phyloP scores from a whole-genome alignment of 1,140 invertebrate species.

The Leptinotarsa lineolata region DNA sequence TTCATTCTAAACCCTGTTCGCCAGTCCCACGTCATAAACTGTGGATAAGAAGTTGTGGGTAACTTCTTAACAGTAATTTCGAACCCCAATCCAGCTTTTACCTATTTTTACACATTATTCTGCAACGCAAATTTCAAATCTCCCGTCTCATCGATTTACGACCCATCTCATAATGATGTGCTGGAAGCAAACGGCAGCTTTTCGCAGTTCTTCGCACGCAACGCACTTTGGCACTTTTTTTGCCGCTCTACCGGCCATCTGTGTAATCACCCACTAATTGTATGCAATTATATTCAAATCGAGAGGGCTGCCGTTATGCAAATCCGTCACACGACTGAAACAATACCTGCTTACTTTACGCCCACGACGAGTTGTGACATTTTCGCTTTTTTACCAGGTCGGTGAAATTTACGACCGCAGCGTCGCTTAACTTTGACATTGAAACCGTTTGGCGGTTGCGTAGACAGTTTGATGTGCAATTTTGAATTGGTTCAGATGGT shows the following conservation, averaged over 20 bases:
- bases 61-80: too few species aligned
- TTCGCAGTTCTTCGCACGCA: constrained; percentile 31
- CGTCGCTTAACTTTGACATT: neutral
- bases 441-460: neutral
- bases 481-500: neutral
- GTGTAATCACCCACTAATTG: constrained; percentile 53
- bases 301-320: constrained; percentile 46
- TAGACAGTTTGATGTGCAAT: neutral
- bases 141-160: too few species aligned
- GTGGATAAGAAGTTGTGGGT: too few species aligned
- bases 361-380: neutral
- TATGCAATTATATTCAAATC: constrained; percentile 54
- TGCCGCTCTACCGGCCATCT: constrained; percentile 50
- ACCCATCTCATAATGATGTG: neutral
- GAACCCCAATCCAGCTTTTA: too few species aligned
- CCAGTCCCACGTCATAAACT: too few species aligned
- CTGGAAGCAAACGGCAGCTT: neutral
- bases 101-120: too few species aligned
- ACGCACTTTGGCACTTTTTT: constrained; percentile 50
- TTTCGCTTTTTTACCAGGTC: neutral
- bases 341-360: constrained; percentile 5
- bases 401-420: neutral
- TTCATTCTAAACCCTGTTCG: too few species aligned
- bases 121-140: too few species aligned
- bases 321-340: constrained; percentile 39